Base-by-base conservation (phyloP, 2,797 vertebrate species). In the Tadarida brasiliensis region DNA sequence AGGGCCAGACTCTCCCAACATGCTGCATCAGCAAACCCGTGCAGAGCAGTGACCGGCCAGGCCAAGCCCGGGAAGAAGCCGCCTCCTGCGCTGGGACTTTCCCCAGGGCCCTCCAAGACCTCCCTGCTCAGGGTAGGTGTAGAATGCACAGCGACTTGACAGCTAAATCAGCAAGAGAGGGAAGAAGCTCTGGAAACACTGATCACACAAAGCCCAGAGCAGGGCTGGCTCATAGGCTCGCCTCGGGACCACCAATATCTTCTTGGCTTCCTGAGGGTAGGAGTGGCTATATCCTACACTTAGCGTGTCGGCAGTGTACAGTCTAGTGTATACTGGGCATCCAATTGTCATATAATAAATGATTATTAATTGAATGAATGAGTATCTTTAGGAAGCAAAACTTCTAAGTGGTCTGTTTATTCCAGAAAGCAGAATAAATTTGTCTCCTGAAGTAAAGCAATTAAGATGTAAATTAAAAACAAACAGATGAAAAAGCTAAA, bases 1-100 rank as follows among this genome's bases (percentile, higher is more conserved):
- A 67, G 33, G 77, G 67, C 47, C 97, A 95, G 84, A 74, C 84
- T 97, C 26, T 87, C 96, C 81, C 71, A 94, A 84, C 94, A 44
- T 54, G 73, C 56, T 35, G 83, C 67, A 59, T 91, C 0, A 4
- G 85, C 90, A 95, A 35, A 84, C 83, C 63, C 44, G 57, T 2
- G 26, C 88, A 90, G 92, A 97, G 77, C 67, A 70, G 81, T 2
- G 39, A 74, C 76, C 59, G 85, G 49, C 51, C 95, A 95, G 94
- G 78, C 70, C 92, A 56, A 73, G 61, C 65, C 63, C 20, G 1
- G 19, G 54, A 63, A 57, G 76, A 97, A 96, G 91, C 88, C 22
- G 71, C 56, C 91, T 90, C 57, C 15, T 92, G 56, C 3, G 71
- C 82, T 2, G 63, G 86, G 24, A 83, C 22, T 51, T 39, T 28